A percentile compares a stretch with the other conserved stretches of the same genome.
Conservation (phyloP, 2,113 vertebrate species). For the Lynx canadensis region DNA sequence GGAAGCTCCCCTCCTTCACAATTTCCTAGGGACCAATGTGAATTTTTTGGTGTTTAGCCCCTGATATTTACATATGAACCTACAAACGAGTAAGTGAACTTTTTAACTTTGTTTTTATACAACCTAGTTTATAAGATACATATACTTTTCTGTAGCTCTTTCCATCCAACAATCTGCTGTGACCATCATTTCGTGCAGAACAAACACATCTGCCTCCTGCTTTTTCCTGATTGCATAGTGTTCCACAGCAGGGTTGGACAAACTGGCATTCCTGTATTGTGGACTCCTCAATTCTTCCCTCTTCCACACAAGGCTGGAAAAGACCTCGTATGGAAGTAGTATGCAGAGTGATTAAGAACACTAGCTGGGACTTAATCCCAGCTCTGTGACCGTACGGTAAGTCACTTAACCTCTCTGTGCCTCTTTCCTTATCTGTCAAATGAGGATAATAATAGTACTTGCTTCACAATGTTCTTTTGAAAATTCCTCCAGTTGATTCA, state of each 20-base stretch:
- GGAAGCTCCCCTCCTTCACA: neutral
- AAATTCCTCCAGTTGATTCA: constrained; percentile 16
- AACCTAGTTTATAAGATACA: neutral
- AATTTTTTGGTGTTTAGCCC: neutral
- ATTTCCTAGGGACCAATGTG: neutral
- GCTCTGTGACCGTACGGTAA: neutral
- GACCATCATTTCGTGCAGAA: neutral
- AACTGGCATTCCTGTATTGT: neutral
- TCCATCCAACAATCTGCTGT: neutral
- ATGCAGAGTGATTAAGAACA: neutral
- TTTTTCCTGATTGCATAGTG: neutral
- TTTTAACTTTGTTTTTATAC: neutral
- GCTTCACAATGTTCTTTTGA: neutral
- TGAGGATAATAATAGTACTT: neutral
- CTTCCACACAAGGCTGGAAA: neutral
- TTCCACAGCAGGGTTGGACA: neutral
- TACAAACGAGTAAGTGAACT: neutral
- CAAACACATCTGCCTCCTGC: neutral
- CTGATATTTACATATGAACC: neutral
- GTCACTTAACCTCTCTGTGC: neutral
- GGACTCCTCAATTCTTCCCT: neutral
- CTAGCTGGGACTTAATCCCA: neutral
- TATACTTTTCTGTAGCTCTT: neutral
- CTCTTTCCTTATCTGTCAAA: neutral
- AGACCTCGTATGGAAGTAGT: neutral